Evolutionary conservation across 2,888 invertebrate species (phyloP), one percentile per base, ranked within the genome.

Genomic region (Nowickia ferox): DNA sequence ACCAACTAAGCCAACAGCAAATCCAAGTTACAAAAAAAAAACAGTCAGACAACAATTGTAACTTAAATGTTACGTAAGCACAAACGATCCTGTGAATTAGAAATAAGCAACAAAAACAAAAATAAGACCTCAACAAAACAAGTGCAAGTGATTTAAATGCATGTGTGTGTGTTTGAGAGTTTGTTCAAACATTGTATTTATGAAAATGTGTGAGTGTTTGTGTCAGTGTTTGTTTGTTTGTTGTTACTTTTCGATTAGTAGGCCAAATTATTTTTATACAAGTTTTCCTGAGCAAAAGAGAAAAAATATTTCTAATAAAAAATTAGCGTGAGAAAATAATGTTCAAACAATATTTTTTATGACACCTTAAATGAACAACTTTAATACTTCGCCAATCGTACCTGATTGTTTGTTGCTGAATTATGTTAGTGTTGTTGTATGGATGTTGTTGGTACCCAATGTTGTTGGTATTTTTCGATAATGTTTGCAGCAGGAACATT

Each of bases 81-180:
- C 13, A 38, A 75, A 66, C 86, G 86, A 83, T 86, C 86, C 86
- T 86, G 86, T 83, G 82, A 86, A 83, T 76, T 86, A 79, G 79
- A 82, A 79, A 71, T 59, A 75, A 68, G 72, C 66, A 65, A 83
- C 63, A 71, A 65, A 76, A 78, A 63, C 30, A 69, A 38, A 66
- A 68, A 46, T 59, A 77, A 42, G 30, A 48, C 63, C 75, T 63
- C 13, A 77, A 63, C 40, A 81, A 71, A 86, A 83, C 83, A 86
- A 83, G 83, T 83, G 86, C 86, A 86, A 82, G 66, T 79, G 75
- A 75, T 84, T 61, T 75, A 59, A 48, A 10, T 74, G 46, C n/a
- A 11, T 51, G n/a, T 48, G 69, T 61, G 17, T 51, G 40, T 38
- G 17, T 38, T 15, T 57, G 11, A 59, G 13, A 30, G 15, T 44